Evolutionary conservation across 1,140 invertebrate genomes (phyloP).

Genomic region (Drosophila rufa): DNA sequence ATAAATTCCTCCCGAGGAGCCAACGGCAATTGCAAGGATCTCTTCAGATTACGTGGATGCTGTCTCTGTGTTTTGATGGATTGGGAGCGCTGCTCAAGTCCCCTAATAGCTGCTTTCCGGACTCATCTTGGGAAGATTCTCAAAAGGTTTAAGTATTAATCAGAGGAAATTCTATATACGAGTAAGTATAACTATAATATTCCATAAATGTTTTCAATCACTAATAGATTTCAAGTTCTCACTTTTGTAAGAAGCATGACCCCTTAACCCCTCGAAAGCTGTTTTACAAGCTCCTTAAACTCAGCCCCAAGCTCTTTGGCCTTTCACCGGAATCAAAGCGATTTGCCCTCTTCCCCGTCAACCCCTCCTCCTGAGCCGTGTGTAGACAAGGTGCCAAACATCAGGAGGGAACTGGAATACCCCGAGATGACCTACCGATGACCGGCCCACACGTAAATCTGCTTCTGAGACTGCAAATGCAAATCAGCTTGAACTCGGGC

Average conservation of each 20-base stretch:
- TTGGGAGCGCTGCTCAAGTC: not conserved
- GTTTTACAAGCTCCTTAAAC: constrained; percentile 19
- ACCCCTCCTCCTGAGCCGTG: not conserved
- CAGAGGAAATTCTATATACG: not conserved
- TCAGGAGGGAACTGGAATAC: not conserved
- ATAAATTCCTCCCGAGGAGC: constrained; percentile 33
- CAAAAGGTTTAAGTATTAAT: not conserved
- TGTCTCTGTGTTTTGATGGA: not conserved
- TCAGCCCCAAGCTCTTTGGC: constrained; percentile 21
- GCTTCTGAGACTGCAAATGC: constrained; percentile 29
- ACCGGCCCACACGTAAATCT: constrained; percentile 17
- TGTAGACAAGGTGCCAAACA: constrained; percentile 46
- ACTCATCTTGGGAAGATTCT: not conserved
- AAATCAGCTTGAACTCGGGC: constrained; percentile 25
- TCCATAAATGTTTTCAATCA: too few relatives aligned
- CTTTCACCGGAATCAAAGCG: constrained; percentile 21
- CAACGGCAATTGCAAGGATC: constrained; percentile 18
- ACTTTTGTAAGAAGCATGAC: not conserved
- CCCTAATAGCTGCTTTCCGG: not conserved
- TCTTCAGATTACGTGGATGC: not conserved
- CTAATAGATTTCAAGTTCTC: not conserved
- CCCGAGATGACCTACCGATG: constrained; percentile 12
- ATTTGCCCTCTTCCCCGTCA: constrained; percentile 4
- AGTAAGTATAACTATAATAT: too few relatives aligned
- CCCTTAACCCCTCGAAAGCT: not conserved